A percentile compares a stretch with the other conserved stretches of the same genome.
These are phyloP conservation scores for Polietes domitor DNA, from an alignment of 2,888 invertebrate genomes.

Conservation along the genomic window DNA sequence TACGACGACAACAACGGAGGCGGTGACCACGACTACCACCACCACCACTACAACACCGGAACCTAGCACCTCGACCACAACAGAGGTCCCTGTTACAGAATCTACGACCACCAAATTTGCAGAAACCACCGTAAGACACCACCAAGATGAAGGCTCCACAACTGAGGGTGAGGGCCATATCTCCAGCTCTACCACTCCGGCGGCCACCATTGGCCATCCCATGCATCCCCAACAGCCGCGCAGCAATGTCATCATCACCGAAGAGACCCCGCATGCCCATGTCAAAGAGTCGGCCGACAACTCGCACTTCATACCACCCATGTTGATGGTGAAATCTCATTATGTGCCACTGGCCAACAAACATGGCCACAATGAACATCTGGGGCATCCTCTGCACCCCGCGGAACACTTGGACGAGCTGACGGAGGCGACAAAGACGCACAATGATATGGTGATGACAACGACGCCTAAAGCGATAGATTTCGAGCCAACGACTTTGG, in stretches of 20 bases:
- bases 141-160: background rate
- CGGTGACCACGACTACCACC: slow-evolving; percentile 61
- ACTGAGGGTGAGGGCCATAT: slow-evolving; percentile 32
- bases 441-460: slow-evolving; percentile 31
- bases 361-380: slow-evolving; percentile 69
- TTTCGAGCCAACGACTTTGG: slow-evolving; percentile 32
- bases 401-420: slow-evolving; percentile 48
- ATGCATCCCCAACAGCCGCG: slow-evolving; percentile 78
- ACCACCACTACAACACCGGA: slow-evolving; percentile 7
- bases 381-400: slow-evolving; percentile 52
- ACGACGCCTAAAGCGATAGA: slow-evolving; percentile 22
- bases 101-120: slow-evolving; percentile 38
- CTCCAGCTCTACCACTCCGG: slow-evolving; percentile 48
- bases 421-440: slow-evolving; percentile 22
- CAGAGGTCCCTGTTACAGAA: slow-evolving; percentile 43
- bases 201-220: slow-evolving; percentile 76
- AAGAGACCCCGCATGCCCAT: slow-evolving; percentile 74
- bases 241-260: slow-evolving; percentile 65
- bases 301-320: slow-evolving; percentile 80
- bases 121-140: background rate
- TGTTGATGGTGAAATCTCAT: slow-evolving; percentile 80
- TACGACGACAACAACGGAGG: slow-evolving; percentile 53
- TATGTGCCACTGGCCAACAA: slow-evolving; percentile 77
- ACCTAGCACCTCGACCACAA: slow-evolving; percentile 37
- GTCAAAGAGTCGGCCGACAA: slow-evolving; percentile 78